Evolutionary conservation across 2,113 vertebrate genomes (phyloP), one percentile per base, ranked within the genome.

Genomic region (Numenius arquata): DNA sequence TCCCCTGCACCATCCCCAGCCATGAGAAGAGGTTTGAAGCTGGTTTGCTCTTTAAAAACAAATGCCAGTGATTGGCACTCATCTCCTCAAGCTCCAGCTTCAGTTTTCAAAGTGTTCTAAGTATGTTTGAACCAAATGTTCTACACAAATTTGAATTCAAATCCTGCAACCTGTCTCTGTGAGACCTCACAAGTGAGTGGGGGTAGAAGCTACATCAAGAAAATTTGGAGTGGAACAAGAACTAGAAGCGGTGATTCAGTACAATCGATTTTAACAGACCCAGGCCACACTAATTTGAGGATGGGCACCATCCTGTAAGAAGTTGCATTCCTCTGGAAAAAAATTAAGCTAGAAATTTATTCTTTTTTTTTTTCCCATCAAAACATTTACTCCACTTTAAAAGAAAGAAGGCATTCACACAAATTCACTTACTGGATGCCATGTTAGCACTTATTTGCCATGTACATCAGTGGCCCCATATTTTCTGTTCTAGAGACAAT

Each of bases 51-150:
- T 70, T 72, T 61, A 43, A 61, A 88, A 89, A 53, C 16, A 43
- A 75, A 55, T 26, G 19, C 15, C 26, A 21, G 13, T n/a, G 26
- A 65, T 87, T 87, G 66, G 21, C 9, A 65, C 23, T 13, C 4
- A 1, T 43, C 25, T 89, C 29, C n/a, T 77, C 34, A 50, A 89
- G 43, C 25, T 68, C 23, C 55, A 78, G 26, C 47, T 63, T 71
- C n/a, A 80, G 17, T 88, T 92, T 84, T 68, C 45, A 32, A 61
- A 83, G 38, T 45, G n/a, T 55, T 80, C 90, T 40, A 81, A 81
- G 30, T 74, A 65, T 9, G 11, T 80, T 91, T 73, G 45, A 92
- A 62, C 34, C 12, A 67, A 80, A 74, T 11, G 38, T 77, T 90
- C 76, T 47, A 23, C 5, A 59, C 20, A 88, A 50, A 71, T 88